Conservation (phyloP, 2,888 invertebrate species). For the Campopleginae sp. region DNA sequence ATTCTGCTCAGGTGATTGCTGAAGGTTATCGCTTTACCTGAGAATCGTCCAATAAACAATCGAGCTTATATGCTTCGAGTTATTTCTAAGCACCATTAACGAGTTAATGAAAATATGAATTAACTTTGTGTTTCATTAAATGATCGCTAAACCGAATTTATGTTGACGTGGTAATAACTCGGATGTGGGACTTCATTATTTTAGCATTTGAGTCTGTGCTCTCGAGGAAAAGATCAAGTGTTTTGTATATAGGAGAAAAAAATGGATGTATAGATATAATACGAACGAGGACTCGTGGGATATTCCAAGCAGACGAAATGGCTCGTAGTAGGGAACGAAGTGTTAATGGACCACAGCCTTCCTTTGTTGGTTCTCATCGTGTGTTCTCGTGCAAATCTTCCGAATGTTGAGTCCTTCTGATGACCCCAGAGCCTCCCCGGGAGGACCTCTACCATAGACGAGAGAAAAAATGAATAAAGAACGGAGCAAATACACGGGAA, state of each 20-base stretch:
- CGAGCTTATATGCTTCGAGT: not conserved
- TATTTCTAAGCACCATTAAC: not conserved
- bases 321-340: slow-evolving; percentile 51
- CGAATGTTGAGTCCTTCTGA: slow-evolving; percentile 41
- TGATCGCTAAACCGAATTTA: not conserved
- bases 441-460: slow-evolving; percentile 64
- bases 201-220: not conserved
- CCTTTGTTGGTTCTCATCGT: slow-evolving; percentile 45
- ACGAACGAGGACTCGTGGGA: not conserved
- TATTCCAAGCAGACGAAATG: slow-evolving; percentile 20
- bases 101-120: not conserved
- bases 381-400: slow-evolving; percentile 42
- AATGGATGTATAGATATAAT: not conserved
- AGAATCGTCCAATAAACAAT: not conserved
- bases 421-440: slow-evolving; percentile 64
- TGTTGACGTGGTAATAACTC: not conserved
- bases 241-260: not conserved
- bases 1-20: not conserved
- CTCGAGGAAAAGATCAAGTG: slow-evolving; percentile 4
- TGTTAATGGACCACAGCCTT: slow-evolving; percentile 55
- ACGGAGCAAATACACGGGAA: slow-evolving; percentile 62
- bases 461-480: slow-evolving; percentile 30
- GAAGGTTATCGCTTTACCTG: not conserved
- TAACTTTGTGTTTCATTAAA: not conserved
- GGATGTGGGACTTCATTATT: not conserved